Base-by-base conservation (phyloP, 2,888 invertebrate genomes). In the Hermaeophaga mercurialis region DNA sequence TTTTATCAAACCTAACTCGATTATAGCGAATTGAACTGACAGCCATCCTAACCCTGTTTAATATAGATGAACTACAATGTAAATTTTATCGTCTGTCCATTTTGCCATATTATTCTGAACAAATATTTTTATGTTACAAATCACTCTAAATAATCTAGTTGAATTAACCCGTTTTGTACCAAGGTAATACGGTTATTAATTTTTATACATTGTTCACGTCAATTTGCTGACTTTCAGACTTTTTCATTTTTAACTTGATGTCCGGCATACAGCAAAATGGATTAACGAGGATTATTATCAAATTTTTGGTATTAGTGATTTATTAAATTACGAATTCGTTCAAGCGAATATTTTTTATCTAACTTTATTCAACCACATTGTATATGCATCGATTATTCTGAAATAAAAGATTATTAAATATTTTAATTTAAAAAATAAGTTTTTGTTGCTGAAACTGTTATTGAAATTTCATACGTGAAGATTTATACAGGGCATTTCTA, bases 1-100 rank as follows among this genome's bases (percentile, higher is more conserved):
- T 67, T 67, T 63, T 63, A 67, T 66, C 61, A 54, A 63, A 64
- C 62, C 61, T 65, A 66, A 69, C 66, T 66, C 66, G 65, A 67
- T 66, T 67, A 65, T 62, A 28, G 52, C 43, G 22, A 41, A 57
- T 59, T 38, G 49, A 59, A 64, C 61, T 62, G 64, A 56, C 61
- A 43, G 61, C 44, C 54, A 43, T 45, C 59, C 64, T 68, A 67
- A 68, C 66, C 66, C 63, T 65, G 66, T 68, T 66, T 67, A 65
- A 66, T 66, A 65, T 67, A 65, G 66, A 68, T 68, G 64, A 59
- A 62, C 57, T 58, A 56, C 53, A 63, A 66, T 66, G 66, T 61
- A 64, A 66, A 67, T 66, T 66, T 67, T 66, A 66, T 66, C 64
- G 61, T 58, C 31, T 36, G 56, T 50, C 54, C 52, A 59, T 59